Evolutionary conservation across 1,140 invertebrate species (phyloP).

Genomic region (Melipona quadrifasciata): DNA sequence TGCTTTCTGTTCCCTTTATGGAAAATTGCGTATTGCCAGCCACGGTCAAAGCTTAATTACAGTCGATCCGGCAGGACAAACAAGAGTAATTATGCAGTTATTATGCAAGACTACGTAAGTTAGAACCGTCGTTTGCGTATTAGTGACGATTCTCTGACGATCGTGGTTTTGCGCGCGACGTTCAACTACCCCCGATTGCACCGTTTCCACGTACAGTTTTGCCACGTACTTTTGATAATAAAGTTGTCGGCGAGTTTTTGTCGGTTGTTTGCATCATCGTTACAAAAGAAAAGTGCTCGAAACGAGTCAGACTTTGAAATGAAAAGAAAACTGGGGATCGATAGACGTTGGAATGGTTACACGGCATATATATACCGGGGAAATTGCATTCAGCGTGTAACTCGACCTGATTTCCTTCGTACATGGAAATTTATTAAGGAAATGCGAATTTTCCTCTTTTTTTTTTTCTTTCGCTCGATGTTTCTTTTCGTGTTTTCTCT

Average conservation of each 20-base stretch:
- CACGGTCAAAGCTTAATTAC: slow-evolving; percentile 23
- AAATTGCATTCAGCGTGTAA: slow-evolving; percentile 42
- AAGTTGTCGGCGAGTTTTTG: not conserved
- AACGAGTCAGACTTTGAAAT: slow-evolving; percentile 41
- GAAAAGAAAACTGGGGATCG: slow-evolving; percentile 41
- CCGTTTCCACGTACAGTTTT: no score
- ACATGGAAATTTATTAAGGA: slow-evolving; percentile 29
- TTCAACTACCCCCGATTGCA: not conserved
- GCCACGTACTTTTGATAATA: not conserved
- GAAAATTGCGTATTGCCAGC: not conserved
- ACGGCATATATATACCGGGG: slow-evolving; percentile 6
- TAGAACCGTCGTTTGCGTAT: slow-evolving; percentile 12
- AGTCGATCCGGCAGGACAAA: not conserved
- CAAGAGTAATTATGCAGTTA: not conserved
- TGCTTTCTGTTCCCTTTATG: no score
- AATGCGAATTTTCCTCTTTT: not conserved
- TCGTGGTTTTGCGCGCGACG: not conserved
- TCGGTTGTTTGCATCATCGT: slow-evolving; percentile 32
- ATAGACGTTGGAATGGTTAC: slow-evolving; percentile 37
- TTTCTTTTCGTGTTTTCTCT: no score
- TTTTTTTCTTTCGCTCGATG: not conserved
- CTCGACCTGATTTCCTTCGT: slow-evolving; percentile 40
- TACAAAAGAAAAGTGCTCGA: slow-evolving; percentile 35
- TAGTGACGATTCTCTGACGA: not conserved
- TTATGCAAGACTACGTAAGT: not conserved